Evolutionary conservation across 30 jellyfish, hydroid and myxozoan genomes (phyloP), one percentile per base, ranked within the genome.

Genomic region (Pelagia noctiluca): DNA sequence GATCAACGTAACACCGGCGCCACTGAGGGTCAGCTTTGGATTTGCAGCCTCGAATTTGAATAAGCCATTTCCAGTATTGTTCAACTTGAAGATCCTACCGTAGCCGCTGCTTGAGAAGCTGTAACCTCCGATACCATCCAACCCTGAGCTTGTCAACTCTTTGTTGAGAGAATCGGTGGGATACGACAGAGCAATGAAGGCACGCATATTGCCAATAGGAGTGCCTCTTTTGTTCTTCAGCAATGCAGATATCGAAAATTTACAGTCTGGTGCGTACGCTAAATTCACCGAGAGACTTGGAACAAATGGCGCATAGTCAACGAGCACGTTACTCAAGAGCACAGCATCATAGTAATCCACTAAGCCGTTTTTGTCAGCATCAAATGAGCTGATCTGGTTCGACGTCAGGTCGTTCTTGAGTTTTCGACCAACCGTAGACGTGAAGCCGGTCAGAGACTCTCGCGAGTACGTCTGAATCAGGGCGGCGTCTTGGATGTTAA

Each of bases 401-500:
- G 78, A 26, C 3, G 71, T 18, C 11, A 69, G 52, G 3, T 71
- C 84, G 12, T 50, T 74, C 26, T 49, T 35, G 11, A 71, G 48
- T 28, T 75, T 83, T 37, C 19, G 30, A 25, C 92, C 96, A 42
- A 60, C 34, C 8, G 88, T 42, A 26, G 89, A 50, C 0, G 75
- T 61, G 35, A 88, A 88, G 65, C 76, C 82, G 2, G 68, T 42
- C 13, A 21, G 2, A 34, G 63, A 8, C 49, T 91, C 96, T 1
- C 98, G 84, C 0, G 75, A 67, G 66, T 94, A 88, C 22, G 95
- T 64, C 26, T 82, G 95, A 10, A 71, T 34, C 10, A 75, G 71
- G 2, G 97, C 99, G 2, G 95, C 96, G 72, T 94, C 99, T 24
- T 22, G 31, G 16, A 94, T 69, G 38, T 88, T 68, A 13, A 88